Evolutionary conservation across 2,888 invertebrate species (phyloP).

Genomic region (Digitonthophagus gazella): DNA sequence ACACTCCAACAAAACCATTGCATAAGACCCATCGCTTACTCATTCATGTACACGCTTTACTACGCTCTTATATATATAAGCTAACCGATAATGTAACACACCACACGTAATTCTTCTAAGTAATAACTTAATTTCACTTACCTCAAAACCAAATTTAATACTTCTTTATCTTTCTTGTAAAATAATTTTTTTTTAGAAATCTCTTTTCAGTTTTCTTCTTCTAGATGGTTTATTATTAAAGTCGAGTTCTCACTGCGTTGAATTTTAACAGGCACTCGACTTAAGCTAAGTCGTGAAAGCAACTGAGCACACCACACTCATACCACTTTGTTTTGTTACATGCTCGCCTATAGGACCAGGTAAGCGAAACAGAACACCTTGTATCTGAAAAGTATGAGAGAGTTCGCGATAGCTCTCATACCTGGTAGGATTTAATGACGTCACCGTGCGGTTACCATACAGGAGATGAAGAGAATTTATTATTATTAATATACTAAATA

Average conservation of each 20-base stretch:
- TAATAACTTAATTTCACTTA: not conserved
- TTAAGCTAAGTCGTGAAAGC: conserved; percentile 18
- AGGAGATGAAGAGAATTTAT: not conserved
- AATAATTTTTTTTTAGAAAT: not conserved
- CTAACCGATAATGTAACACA: not conserved
- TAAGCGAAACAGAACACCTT: conserved; percentile 22
- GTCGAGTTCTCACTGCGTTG: not conserved
- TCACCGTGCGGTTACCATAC: not conserved
- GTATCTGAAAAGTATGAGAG: not conserved
- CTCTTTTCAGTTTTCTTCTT: not conserved
- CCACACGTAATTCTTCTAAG: not conserved
- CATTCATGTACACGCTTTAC: not conserved
- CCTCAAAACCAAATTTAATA: not conserved
- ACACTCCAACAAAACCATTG: not conserved
- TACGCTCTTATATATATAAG: not conserved
- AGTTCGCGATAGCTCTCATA: not conserved
- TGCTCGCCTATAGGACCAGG: conserved; percentile 40
- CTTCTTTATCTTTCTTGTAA: not conserved
- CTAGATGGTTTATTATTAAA: not conserved
- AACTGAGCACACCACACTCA: conserved; percentile 49
- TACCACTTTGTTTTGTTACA: conserved; percentile 50
- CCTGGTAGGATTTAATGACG: not conserved
- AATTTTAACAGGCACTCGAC: not conserved
- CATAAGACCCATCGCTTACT: not conserved
- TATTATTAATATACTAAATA: not conserved